Conservation (phyloP, 2,888 invertebrate species). For the Patella caerulea region DNA sequence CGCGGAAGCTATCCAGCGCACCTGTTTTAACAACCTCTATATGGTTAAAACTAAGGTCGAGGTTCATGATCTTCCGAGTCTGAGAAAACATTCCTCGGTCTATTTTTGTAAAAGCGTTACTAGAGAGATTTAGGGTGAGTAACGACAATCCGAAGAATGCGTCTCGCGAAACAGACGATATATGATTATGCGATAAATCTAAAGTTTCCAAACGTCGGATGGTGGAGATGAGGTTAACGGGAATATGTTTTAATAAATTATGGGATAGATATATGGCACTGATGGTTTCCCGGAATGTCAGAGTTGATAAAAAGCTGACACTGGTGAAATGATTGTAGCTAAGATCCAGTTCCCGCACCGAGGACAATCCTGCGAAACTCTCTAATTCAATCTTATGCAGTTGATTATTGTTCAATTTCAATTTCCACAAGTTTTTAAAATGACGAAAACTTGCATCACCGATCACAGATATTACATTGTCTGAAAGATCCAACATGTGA, state of each 20-base stretch:
- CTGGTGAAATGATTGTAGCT: constrained; percentile 37
- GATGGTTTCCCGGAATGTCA: constrained; percentile 34
- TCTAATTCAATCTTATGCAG: not conserved
- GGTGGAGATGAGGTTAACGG: constrained; percentile 44
- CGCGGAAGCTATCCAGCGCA: constrained; percentile 53
- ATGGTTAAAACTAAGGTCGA: constrained; percentile 49
- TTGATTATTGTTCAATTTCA: constrained; percentile 13
- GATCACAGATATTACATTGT: constrained; percentile 37
- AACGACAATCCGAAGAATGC: constrained; percentile 48
- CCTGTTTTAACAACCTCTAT: constrained; percentile 43
- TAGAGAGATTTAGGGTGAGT: constrained; percentile 41
- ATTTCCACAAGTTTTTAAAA: constrained; percentile 4
- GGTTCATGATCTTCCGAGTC: constrained; percentile 38
- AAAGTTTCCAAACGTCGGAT: constrained; percentile 41
- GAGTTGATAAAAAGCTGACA: constrained; percentile 33
- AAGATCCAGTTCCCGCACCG: constrained; percentile 37
- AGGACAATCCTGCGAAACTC: not conserved
- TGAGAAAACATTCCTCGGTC: constrained; percentile 44
- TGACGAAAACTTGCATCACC: not conserved
- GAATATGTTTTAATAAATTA: constrained; percentile 42
- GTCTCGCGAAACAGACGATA: constrained; percentile 39
- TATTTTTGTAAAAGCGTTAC: constrained; percentile 47
- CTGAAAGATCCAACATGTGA: constrained; percentile 34
- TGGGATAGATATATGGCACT: constrained; percentile 36
- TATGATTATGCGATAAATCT: constrained; percentile 47